Conservation (phyloP, 2,113 vertebrate species). For the Serilophus lunatus region DNA sequence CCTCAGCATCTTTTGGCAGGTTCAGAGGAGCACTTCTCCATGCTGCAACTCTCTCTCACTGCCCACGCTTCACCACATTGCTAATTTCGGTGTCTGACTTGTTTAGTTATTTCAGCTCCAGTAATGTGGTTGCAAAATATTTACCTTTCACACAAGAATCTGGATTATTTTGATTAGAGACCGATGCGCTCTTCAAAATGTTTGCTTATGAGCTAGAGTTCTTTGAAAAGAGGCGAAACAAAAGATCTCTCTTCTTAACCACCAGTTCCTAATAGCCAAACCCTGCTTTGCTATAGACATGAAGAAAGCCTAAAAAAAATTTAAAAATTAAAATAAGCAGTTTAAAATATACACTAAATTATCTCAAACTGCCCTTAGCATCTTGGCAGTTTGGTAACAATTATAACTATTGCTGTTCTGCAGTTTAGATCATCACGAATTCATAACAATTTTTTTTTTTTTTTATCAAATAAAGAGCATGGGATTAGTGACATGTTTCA, state of each 20-base stretch:
- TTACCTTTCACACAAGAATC: conserved; percentile 59
- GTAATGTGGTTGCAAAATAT: conserved; percentile 57
- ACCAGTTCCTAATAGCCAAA: background rate
- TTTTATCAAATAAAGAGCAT: conserved; percentile 17
- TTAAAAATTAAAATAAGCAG: background rate
- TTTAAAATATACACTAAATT: background rate
- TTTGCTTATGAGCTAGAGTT: conserved; percentile 21
- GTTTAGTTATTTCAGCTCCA: conserved; percentile 30
- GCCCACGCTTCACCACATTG: background rate
- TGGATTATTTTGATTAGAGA: conserved; percentile 57
- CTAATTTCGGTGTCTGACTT: background rate
- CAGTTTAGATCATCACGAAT: background rate
- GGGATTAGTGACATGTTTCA: conserved; percentile 38
- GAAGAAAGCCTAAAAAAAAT: background rate
- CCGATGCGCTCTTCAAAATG: conserved; percentile 23
- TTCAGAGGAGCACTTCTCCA: background rate
- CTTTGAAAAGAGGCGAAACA: background rate
- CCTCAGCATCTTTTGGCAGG: background rate
- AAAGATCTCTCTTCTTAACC: background rate
- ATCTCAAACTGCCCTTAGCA: background rate
- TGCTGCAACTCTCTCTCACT: background rate
- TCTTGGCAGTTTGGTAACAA: background rate
- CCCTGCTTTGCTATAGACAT: background rate
- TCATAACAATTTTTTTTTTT: background rate
- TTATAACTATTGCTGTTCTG: background rate